Evolutionary conservation across 2,888 invertebrate genomes (phyloP), one percentile per base, ranked within the genome.

Genomic region (Bembecia ichneumoniformis): DNA sequence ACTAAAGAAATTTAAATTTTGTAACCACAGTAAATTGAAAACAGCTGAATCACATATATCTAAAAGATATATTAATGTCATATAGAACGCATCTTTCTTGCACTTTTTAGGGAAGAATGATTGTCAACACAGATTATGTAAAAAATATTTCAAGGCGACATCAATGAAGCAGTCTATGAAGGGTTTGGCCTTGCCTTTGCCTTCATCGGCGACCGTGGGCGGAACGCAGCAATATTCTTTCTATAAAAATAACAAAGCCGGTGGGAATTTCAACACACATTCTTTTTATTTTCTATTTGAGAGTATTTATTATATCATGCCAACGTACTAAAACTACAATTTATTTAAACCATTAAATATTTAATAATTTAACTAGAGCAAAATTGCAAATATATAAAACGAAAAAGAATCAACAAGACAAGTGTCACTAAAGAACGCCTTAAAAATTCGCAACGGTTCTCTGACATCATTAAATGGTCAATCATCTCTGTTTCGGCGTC

Each of bases 61-160:
- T 10, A 1, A 35, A 35, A 35, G 10, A 35, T 10, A 35, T 35
- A 35, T 35, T 35, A 35, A 1, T 35, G 35, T 35, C 11, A 35
- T 13, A 36, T n/a, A 36, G 11, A n/a, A 36, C n/a, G 4, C 36
- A 13, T 13, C n/a, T 40, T 10, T 7, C 14, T 40, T 11, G 10
- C 40, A 40, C n/a, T 16, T 71, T 73, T 74, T 64, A 77, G 76
- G 78, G 76, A 79, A 75, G 68, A 74, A 69, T 9, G 9, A 28
- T 9, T 62, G 57, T 59, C 62, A 64, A 71, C 67, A 76, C 77
- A 73, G 77, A 82, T 82, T 78, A 77, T 80, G 76, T 79, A 82
- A 81, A 80, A 82, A 82, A 84, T 84, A 82, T 84, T 84, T 74
- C 86, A 86, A 84, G 84, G 83, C 76, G 70, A 83, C 59, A 74